Evolutionary conservation across 1,140 invertebrate genomes (phyloP).

Genomic region (Aphelenchoides fujianensis): DNA sequence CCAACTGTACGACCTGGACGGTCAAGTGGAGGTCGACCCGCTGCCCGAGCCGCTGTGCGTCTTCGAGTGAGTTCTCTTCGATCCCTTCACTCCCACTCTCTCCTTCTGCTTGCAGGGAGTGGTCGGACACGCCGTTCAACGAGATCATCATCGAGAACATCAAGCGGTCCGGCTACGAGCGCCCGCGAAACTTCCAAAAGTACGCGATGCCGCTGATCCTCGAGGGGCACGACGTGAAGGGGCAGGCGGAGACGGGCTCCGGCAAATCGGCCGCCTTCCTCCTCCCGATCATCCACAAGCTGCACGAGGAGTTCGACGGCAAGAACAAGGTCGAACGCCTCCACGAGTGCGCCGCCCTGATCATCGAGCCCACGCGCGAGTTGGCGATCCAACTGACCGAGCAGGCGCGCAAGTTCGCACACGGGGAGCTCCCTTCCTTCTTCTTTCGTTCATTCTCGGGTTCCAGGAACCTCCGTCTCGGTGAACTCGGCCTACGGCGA

Average conservation of each 20-base stretch:
- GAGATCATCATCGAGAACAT: slow-evolving; percentile 83
- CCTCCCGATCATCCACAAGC: slow-evolving; percentile 89
- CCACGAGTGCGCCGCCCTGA: slow-evolving; percentile 85
- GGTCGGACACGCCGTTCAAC: too few relatives aligned
- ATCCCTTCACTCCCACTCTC: not conserved
- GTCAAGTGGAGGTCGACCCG: slow-evolving; percentile 75
- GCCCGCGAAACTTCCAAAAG: slow-evolving; percentile 68
- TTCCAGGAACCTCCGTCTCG: slow-evolving; percentile 43
- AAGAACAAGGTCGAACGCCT: slow-evolving; percentile 66
- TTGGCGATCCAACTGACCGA: slow-evolving; percentile 94
- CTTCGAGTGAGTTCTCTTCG: slow-evolving; percentile 23
- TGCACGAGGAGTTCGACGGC: slow-evolving; percentile 71
- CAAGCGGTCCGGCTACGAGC: slow-evolving; percentile 75
- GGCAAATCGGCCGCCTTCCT: slow-evolving; percentile 96
- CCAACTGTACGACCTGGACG: slow-evolving; percentile 76
- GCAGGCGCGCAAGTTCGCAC: slow-evolving; percentile 90
- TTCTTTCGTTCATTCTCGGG: not conserved
- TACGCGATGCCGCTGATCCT: slow-evolving; percentile 38
- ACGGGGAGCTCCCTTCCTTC: slow-evolving; percentile 67
- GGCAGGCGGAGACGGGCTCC: slow-evolving; percentile 63
- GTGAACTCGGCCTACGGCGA: slow-evolving; percentile 44
- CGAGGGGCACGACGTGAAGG: slow-evolving; percentile 52
- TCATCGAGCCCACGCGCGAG: slow-evolving; percentile 90
- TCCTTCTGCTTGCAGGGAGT: too few relatives aligned
- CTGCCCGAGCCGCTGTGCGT: slow-evolving; percentile 68